Conservation (phyloP, 1,140 invertebrate species). For the Atta texana region DNA sequence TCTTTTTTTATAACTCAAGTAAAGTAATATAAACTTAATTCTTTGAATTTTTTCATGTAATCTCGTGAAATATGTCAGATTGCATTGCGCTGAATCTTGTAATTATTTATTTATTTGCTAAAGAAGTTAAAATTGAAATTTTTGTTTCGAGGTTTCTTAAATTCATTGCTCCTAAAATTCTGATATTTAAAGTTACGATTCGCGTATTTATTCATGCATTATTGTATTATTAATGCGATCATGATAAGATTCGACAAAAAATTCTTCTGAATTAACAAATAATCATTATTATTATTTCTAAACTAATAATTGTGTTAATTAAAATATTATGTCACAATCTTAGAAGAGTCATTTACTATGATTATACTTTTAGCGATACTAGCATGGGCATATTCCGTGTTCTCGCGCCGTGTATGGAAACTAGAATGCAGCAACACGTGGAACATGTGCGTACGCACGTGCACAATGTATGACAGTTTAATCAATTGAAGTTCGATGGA, state of each 20-base stretch:
- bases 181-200: neutral
- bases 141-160: neutral
- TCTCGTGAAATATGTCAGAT: neutral
- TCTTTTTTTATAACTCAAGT: neutral
- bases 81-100: neutral
- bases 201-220: neutral
- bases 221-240: neutral
- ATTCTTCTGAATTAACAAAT: neutral
- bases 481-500: slow-evolving; percentile 32
- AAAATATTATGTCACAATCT: neutral
- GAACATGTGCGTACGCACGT: slow-evolving; percentile 13
- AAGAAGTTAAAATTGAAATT: neutral
- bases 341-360: neutral
- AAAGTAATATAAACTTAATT: slow-evolving; percentile 1
- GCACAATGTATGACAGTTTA: slow-evolving; percentile 19
- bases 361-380: neutral
- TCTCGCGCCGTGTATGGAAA: slow-evolving; percentile 26
- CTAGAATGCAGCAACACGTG: slow-evolving; percentile 9
- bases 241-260: neutral
- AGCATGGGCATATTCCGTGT: neutral
- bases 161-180: neutral
- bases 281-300: neutral
- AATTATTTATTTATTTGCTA: neutral
- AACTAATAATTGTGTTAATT: neutral
- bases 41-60: no score